Evolutionary conservation across 2,113 vertebrate species (phyloP), one percentile per base, ranked within the genome.

Genomic region (Dicrurus megarhynchus): DNA sequence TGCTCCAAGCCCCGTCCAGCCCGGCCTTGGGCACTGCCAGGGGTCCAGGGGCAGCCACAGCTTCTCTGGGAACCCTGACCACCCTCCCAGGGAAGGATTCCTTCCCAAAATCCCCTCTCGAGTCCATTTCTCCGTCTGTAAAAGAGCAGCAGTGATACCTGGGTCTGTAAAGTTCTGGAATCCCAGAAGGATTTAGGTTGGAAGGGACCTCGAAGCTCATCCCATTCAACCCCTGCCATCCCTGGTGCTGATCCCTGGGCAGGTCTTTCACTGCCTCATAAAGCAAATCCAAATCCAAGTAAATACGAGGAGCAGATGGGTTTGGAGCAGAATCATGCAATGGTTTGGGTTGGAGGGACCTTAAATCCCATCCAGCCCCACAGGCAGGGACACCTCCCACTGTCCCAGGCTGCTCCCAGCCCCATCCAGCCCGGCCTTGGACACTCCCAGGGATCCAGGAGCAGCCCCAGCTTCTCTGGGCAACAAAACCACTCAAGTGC

Each of bases 401-500:
- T 2, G 0, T n/a, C 17, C 57, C 85, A 70, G 39, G 10, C 0
- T 2, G 39, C 10, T 87, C 41, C 56, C 9, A 61, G 4, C 24
- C 42, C 50, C 7, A 2, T 3, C 60, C 52, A 75, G 0, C 50
- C 63, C 13, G 64, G 35, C 47, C 64, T 47, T 1, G 56, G n/a
- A 0, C 55, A 55, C 12, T 55, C 0, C 74, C 55, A 61, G 3
- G 55, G 15, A 7, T 44, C 24, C 53, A 60, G 79, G 35, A 4
- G 16, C 71, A 67, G 21, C 71, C 71, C 22, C 61, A 52, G 32
- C 55, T 53, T 0, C 39, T 46, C 39, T 39, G 64, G 56, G 41
- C 56, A 63, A 1, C 47, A 56, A 13, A 49, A 44, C 15, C 37
- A 5, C 27, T 20, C 16, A 4, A 37, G 5, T 7, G 33, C 14